Evolutionary conservation across 2,888 invertebrate species (phyloP).

Genomic region (Plebejus melissa): DNA sequence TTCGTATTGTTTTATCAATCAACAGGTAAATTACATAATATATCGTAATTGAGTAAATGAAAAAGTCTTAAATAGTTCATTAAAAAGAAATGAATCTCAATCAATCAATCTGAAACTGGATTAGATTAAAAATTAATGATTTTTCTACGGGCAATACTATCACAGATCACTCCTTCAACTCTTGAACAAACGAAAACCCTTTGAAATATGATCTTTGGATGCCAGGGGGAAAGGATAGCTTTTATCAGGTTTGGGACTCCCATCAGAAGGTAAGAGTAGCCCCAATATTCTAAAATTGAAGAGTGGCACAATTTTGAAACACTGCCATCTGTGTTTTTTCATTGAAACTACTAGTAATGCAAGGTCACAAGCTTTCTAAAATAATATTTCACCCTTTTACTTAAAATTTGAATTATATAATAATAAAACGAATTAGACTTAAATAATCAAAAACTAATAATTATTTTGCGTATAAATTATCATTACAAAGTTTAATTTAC

Average conservation of each 20-base stretch:
- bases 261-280: too few relatives aligned
- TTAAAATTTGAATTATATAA: neutral
- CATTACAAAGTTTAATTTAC: neutral
- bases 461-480: neutral
- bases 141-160: too few relatives aligned
- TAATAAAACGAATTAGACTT: neutral
- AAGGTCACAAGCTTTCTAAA: neutral
- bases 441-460: neutral
- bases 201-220: neutral
- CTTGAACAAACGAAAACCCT: neutral
- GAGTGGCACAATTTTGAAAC: neutral
- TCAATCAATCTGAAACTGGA: too few relatives aligned
- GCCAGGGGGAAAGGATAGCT: neutral
- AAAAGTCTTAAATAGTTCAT: too few relatives aligned
- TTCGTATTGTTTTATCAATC: too few relatives aligned
- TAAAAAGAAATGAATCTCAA: too few relatives aligned
- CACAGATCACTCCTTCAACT: too few relatives aligned
- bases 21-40: too few relatives aligned
- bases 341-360: neutral
- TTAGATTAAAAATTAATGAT: too few relatives aligned
- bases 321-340: constrained; percentile 17
- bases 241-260: too few relatives aligned
- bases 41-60: too few relatives aligned
- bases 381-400: neutral
- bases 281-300: neutral